A percentile compares a stretch with the other conserved stretches of the same genome.
phyloP scores from a whole-genome alignment of 2,797 vertebrate species.

The Eurystomus glaucurus region DNA sequence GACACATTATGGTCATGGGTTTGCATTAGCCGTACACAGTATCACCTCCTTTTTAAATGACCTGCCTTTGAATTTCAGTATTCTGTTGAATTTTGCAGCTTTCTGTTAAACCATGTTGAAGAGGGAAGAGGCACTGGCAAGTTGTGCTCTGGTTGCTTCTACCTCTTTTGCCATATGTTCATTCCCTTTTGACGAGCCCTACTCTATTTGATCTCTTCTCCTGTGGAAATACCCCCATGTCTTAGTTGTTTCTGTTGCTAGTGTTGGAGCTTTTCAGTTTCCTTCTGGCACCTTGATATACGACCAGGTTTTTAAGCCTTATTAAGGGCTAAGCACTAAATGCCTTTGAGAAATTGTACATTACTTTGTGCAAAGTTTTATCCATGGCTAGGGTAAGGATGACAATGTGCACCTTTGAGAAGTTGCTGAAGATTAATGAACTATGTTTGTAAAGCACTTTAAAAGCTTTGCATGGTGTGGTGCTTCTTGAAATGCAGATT shows the following conservation, averaged over 20 bases:
- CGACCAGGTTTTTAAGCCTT: not conserved
- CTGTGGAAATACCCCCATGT: not conserved
- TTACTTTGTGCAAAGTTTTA: not conserved
- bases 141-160: not conserved
- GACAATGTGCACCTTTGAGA: not conserved
- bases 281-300: not conserved
- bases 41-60: not conserved
- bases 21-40: not conserved
- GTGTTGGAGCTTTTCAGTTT: not conserved
- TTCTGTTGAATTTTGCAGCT: not conserved
- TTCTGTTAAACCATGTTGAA: not conserved
- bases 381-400: not conserved
- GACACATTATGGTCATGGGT: not conserved
- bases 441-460: not conserved
- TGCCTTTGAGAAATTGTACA: not conserved
- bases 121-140: not conserved
- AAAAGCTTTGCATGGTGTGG: not conserved
- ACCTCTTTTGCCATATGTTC: not conserved
- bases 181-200: not conserved
- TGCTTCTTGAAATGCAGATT: conserved; percentile 34
- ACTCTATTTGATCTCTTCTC: not conserved
- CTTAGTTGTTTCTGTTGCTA: not conserved
- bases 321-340: not conserved
- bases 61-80: not conserved
- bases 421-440: conserved; percentile 1